Evolutionary conservation across 2,113 vertebrate species (phyloP).

Genomic region (Rhinogobius similis): DNA sequence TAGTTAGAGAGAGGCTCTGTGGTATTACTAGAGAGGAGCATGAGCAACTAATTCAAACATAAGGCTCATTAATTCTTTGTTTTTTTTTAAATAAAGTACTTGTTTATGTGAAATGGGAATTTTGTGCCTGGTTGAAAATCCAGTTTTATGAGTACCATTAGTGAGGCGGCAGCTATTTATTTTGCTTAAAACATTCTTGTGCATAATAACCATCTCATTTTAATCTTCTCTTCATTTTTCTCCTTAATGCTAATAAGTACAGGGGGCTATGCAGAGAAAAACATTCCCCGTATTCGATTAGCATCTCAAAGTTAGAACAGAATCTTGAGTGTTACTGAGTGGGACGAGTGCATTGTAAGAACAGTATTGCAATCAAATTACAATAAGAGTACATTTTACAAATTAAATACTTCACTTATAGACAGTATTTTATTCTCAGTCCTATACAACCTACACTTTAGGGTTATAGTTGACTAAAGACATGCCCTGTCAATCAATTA

Average conservation of each 20-base stretch:
- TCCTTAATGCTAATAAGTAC: conserved; percentile 6
- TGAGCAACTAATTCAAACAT: not conserved
- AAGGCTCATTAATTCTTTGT: not conserved
- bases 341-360: not conserved
- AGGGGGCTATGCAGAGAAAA: not conserved
- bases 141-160: conserved; percentile 1
- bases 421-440: not conserved
- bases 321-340: not conserved
- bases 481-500: no score
- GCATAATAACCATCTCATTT: conserved; percentile 29
- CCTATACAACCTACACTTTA: not conserved
- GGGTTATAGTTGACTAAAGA: no score
- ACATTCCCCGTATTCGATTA: not conserved
- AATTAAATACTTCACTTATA: not conserved
- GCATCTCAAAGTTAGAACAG: conserved; percentile 7
- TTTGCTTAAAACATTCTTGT: conserved; percentile 4
- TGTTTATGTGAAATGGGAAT: not conserved
- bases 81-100: not conserved
- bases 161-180: not conserved
- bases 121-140: not conserved
- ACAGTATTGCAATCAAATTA: not conserved
- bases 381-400: not conserved
- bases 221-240: conserved; percentile 10
- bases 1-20: not conserved
- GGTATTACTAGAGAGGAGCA: not conserved